These are phyloP conservation scores for Artemia franciscana DNA, from an alignment of 1,140 invertebrate genomes.

Conservation along the genomic window DNA sequence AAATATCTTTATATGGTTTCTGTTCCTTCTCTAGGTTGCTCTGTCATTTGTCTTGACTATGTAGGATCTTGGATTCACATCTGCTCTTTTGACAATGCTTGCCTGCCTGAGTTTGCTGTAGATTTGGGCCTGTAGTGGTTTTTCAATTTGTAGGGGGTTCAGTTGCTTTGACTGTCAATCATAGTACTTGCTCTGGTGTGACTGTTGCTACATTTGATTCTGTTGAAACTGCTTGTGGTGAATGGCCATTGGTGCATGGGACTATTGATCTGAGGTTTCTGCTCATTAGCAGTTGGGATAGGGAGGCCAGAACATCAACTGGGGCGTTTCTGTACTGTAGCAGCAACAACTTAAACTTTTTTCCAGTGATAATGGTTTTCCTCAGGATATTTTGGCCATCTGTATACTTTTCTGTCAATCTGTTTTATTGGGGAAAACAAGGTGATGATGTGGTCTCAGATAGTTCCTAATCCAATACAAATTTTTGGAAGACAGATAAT, in stretches of 20 bases:
- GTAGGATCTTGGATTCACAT: too few species aligned
- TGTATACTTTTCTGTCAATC: not conserved
- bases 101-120: too few species aligned
- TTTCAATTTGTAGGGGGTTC: too few species aligned
- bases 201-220: too few species aligned
- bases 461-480: not conserved
- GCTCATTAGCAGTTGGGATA: not conserved
- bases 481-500: not conserved
- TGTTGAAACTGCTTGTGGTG: not conserved
- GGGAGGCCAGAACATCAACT: not conserved
- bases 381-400: too few species aligned
- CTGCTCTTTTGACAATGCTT: too few species aligned
- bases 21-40: not conserved
- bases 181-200: too few species aligned
- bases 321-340: not conserved
- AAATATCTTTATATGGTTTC: not conserved
- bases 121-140: too few species aligned
- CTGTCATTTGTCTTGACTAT: too few species aligned
- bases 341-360: not conserved
- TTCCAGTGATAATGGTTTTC: not conserved
- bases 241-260: not conserved
- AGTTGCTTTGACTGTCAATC: too few species aligned
- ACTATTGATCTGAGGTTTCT: not conserved
- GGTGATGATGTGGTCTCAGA: not conserved
- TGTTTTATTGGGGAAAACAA: not conserved